These are phyloP conservation scores for Pica pica DNA, from an alignment of 2,113 vertebrate species.

Conservation along the genomic window DNA sequence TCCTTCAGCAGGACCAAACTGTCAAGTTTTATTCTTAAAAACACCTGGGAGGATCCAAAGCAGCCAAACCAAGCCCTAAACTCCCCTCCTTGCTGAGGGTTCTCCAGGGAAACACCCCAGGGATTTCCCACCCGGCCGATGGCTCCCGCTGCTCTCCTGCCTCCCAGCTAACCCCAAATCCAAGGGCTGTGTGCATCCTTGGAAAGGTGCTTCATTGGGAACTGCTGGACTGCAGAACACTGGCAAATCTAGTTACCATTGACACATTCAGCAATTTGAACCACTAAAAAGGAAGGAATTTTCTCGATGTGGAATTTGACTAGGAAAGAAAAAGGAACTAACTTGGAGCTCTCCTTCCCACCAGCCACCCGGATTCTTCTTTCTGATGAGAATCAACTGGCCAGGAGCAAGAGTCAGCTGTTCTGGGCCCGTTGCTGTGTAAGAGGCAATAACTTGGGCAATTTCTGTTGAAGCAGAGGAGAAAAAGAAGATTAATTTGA, in stretches of 20 bases:
- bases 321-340: neutral
- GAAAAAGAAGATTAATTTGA: neutral
- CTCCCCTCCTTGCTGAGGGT: neutral
- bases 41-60: neutral
- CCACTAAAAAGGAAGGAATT: fast-evolving
- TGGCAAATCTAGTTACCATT: neutral
- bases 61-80: neutral
- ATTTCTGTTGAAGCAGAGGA: conserved; percentile 81
- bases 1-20: neutral
- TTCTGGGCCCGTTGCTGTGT: conserved; percentile 91
- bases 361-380: conserved; percentile 98
- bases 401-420: conserved; percentile 95
- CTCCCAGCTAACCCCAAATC: neutral
- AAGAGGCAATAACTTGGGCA: conserved; percentile 94
- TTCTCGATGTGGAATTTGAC: neutral
- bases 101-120: neutral
- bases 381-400: conserved; percentile 95
- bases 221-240: neutral
- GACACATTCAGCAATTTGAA: neutral
- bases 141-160: neutral
- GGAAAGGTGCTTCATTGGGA: neutral
- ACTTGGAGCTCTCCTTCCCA: conserved; percentile 99
- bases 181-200: neutral
- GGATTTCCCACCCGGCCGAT: neutral
- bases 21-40: neutral